Conservation (phyloP, 2,113 vertebrate genomes). For the Myrmecobius fasciatus region DNA sequence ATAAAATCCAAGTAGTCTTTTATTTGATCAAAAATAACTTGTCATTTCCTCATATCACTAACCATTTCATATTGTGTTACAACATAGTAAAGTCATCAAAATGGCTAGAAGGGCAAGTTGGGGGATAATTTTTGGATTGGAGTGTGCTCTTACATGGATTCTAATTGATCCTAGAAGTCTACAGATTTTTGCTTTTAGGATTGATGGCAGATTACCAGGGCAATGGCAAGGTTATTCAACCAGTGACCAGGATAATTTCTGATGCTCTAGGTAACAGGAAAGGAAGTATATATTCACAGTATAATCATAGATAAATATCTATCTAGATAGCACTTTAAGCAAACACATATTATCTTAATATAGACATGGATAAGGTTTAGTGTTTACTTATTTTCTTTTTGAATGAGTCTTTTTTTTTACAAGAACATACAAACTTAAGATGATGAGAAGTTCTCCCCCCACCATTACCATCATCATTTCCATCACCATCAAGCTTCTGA, state of each 20-base stretch:
- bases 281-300: background rate
- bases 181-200: background rate
- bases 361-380: background rate
- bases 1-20: background rate
- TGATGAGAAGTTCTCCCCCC: constrained; percentile 77
- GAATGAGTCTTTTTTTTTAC: constrained; percentile 69
- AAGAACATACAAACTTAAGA: constrained; percentile 70
- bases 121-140: background rate
- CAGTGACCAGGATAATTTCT: background rate
- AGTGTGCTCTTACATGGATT: background rate
- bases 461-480: constrained; percentile 50
- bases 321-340: background rate
- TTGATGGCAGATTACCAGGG: background rate
- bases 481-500: constrained; percentile 57
- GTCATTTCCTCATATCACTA: background rate
- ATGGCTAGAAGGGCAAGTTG: background rate
- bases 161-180: background rate
- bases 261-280: background rate
- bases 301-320: background rate
- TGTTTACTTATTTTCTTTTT: constrained; percentile 28
- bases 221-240: background rate
- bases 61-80: background rate
- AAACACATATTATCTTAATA: background rate
- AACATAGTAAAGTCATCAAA: background rate
- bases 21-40: background rate